Base-by-base conservation (phyloP, 2,113 vertebrate genomes). In the Pseudorasbora parva region DNA sequence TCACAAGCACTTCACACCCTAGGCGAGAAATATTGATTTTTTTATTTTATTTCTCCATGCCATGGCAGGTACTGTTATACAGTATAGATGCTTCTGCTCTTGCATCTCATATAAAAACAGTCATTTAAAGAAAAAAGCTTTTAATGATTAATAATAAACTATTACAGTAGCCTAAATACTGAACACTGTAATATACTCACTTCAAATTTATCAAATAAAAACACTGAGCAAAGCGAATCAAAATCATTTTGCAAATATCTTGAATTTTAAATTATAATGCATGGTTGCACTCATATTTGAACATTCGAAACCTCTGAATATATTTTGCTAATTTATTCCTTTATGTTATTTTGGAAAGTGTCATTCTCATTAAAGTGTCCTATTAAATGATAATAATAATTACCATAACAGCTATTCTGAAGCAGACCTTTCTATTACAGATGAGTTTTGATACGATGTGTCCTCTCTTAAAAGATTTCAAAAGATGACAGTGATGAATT, bases 21-120 rank as follows among this genome's bases (percentile, higher is more conserved):
- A 0, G 66, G 90, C 81, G 62, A 69, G n/a, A 4, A 37, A 2
- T 84, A 91, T 93, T 84, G 89, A 93, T 91, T 90, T 86, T 84
- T 76, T 85, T 84, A 54, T 49, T 83, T 49, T 33, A 2, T 74
- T 2, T 17, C 71, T 76, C 56, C 5, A 25, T 82, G 47, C 85
- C 85, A 73, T 66, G 78, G 82, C 82, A 85, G 81, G 82, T 82
- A 41, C 23, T 71, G 85, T 84, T 91, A 91, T 6, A 5, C 27
- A 68, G 62, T 37, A n/a, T 33, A 56, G 19, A 78, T 82, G 84
- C 78, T 56, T 78, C 76, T 57, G 37, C 49, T 76, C 60, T 51
- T 75, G 3, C 30, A n/a, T 62, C 60, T 41, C 21, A 49, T 45
- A 64, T 23, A 71, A 27, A 30, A 64, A 17, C 15, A 14, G 17